Evolutionary conservation across 2,113 vertebrate species (phyloP).

Genomic region (Triplophysa tibetana): DNA sequence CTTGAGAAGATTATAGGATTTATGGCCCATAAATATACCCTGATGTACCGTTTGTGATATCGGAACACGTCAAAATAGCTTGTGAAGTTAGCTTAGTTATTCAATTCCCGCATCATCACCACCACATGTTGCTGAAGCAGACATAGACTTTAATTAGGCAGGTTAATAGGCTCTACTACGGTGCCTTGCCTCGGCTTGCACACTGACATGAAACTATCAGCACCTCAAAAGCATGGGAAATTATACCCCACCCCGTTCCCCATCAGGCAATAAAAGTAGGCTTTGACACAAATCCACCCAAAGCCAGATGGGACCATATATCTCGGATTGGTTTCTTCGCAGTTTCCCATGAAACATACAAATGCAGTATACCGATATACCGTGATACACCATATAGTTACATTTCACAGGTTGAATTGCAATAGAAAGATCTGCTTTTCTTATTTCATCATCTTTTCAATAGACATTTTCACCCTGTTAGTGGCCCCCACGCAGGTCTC

Average conservation of each 20-base stretch:
- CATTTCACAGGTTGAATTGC: conserved; percentile 61
- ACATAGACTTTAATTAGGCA: conserved; percentile 64
- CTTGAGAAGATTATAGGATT: conserved; percentile 38
- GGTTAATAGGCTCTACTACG: conserved; percentile 64
- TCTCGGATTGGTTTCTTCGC: conserved; percentile 60
- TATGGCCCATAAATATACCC: not conserved
- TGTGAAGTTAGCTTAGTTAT: not conserved
- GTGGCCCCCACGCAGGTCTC: conserved; percentile 31
- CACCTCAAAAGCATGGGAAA: conserved; percentile 64
- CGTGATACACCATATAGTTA: conserved; percentile 50
- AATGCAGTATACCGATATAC: conserved; percentile 46
- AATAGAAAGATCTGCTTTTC: conserved; percentile 56
- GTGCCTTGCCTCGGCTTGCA: conserved; percentile 59
- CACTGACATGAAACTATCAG: conserved; percentile 66
- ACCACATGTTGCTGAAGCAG: conserved; percentile 51
- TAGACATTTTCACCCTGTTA: conserved; percentile 14
- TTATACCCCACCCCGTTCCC: conserved; percentile 60
- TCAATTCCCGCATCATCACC: not conserved
- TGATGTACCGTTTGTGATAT: not conserved
- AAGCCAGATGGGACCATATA: conserved; percentile 69
- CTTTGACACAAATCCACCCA: conserved; percentile 68
- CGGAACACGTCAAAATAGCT: conserved; percentile 35
- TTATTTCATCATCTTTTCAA: conserved; percentile 55
- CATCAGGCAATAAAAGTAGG: conserved; percentile 68
- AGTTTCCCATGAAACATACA: conserved; percentile 57